These are phyloP conservation scores for Cephalopterus ornatus DNA, from an alignment of 2,113 vertebrate genomes.

Conservation along the genomic window DNA sequence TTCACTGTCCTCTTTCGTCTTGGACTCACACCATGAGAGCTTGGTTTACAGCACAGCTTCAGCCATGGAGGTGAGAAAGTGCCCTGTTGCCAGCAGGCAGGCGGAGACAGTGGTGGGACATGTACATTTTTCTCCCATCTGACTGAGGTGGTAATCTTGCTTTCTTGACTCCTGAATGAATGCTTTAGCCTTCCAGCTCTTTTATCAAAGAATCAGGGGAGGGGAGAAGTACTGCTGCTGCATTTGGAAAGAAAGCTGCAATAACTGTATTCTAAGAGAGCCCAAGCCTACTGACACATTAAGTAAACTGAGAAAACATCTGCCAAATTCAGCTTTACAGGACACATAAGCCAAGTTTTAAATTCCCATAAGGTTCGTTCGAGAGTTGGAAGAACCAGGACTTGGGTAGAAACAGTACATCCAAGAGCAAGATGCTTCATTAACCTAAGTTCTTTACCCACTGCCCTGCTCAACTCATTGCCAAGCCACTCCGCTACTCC, in stretches of 20 bases:
- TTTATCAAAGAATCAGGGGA: background rate
- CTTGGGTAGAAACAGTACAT: background rate
- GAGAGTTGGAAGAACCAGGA: background rate
- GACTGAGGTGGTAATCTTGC: background rate
- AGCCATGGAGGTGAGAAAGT: background rate
- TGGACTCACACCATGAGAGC: background rate
- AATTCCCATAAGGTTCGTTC: background rate
- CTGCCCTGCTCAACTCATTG: background rate
- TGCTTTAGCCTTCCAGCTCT: background rate
- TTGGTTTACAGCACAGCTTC: background rate
- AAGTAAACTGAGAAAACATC: background rate
- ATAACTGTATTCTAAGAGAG: background rate
- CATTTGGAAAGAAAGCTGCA: background rate
- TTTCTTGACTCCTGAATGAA: background rate
- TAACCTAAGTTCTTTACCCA: background rate
- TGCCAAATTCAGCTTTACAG: background rate
- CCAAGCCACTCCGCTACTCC: background rate
- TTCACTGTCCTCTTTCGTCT: fast-evolving
- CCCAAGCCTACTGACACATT: background rate
- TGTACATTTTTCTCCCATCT: background rate
- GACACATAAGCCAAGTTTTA: background rate
- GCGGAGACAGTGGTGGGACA: fast-evolving
- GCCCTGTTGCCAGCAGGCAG: background rate
- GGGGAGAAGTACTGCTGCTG: background rate
- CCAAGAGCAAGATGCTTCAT: background rate